Conservation (phyloP, 2,113 vertebrate genomes). For the Brienomyrus brachyistius region DNA sequence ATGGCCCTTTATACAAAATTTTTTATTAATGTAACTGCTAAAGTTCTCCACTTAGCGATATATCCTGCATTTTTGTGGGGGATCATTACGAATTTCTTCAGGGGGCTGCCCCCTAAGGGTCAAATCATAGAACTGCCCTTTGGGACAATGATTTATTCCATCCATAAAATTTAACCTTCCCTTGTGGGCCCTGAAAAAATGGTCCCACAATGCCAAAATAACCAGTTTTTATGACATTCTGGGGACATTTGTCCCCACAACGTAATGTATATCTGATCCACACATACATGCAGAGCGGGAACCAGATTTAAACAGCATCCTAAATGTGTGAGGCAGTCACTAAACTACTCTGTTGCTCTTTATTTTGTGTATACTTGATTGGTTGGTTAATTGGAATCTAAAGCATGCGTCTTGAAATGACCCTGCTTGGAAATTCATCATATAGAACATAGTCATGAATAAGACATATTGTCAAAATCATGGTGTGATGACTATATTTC, state of each 20-base stretch:
- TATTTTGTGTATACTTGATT: neutral
- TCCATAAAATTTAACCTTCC: neutral
- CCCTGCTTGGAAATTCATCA: neutral
- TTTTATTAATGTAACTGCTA: neutral
- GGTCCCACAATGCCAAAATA: too few relatives aligned
- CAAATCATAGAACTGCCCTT: neutral
- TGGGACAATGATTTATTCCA: neutral
- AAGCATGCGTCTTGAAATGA: neutral
- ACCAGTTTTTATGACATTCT: too few relatives aligned
- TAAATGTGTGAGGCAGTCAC: neutral
- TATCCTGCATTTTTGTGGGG: neutral
- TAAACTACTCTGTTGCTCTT: neutral
- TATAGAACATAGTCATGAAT: neutral
- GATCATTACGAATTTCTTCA: neutral
- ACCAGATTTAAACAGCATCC: neutral
- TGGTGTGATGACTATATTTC: neutral
- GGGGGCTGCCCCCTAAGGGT: neutral
- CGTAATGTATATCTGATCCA: neutral
- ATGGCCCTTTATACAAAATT: neutral
- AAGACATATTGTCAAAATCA: neutral
- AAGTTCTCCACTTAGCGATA: neutral
- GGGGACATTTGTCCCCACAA: too few relatives aligned
- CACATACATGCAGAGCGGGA: neutral
- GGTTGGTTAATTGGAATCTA: neutral
- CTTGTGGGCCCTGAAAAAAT: neutral